Evolutionary conservation across 2,888 invertebrate genomes (phyloP).

Genomic region (Zele albiditarsus): DNA sequence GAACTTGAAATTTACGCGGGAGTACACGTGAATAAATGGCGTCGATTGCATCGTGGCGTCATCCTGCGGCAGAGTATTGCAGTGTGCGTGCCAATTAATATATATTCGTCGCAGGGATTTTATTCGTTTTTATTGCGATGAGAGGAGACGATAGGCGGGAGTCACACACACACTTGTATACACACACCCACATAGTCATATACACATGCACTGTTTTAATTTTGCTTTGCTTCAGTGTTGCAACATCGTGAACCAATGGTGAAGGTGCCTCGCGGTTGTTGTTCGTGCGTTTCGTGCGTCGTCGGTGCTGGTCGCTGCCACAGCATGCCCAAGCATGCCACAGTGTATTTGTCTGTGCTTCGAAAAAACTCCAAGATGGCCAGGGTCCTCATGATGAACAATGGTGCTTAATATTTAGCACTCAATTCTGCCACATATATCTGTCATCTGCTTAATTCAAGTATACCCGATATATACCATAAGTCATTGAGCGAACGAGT

Average conservation of each 20-base stretch:
- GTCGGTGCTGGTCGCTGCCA: neutral
- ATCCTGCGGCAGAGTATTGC: neutral
- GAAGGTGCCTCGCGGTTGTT: constrained; percentile 17
- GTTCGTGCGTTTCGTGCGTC: constrained; percentile 27
- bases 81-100: neutral
- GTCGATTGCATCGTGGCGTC: neutral
- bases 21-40: too few species aligned
- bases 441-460: neutral
- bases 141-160: neutral
- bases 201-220: neutral
- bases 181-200: neutral
- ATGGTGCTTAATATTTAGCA: constrained; percentile 43
- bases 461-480: neutral
- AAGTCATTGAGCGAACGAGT: neutral
- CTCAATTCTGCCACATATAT: neutral
- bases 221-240: neutral
- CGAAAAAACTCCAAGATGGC: constrained; percentile 54
- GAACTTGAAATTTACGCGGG: neutral
- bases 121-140: neutral
- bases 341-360: constrained; percentile 39
- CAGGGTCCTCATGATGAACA: constrained; percentile 47
- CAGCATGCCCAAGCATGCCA: neutral
- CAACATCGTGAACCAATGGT: neutral
- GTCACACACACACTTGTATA: neutral
- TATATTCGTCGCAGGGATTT: neutral